These are phyloP conservation scores for Euura lappo DNA, from an alignment of 1,140 invertebrate genomes.

Conservation along the genomic window DNA sequence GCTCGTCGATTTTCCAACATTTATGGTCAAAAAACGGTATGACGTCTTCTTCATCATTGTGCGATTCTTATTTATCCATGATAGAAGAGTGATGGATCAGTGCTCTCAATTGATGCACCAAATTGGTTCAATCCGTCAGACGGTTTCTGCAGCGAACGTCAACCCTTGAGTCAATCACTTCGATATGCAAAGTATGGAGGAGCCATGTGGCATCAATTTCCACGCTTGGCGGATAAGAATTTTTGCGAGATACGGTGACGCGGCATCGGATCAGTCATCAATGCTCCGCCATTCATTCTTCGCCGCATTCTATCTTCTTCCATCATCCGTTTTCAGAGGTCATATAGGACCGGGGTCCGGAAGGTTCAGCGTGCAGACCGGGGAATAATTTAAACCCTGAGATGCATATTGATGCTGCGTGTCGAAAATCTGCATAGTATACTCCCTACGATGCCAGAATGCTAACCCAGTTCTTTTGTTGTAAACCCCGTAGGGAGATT, in stretches of 20 bases:
- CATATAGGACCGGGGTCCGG: neutral
- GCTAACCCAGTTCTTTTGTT: constrained; percentile 4
- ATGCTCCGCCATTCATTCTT: neutral
- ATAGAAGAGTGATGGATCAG: too few relatives aligned
- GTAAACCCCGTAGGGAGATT: neutral
- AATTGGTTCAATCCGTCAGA: neutral
- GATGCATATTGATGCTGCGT: constrained; percentile 4
- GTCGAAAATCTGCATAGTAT: constrained; percentile 1
- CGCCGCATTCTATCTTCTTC: neutral
- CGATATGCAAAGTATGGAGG: neutral
- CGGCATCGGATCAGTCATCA: constrained; percentile 1
- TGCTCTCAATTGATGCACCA: neutral
- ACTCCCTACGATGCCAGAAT: neutral
- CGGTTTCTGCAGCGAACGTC: neutral
- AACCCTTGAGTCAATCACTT: neutral
- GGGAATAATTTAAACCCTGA: constrained; percentile 7
- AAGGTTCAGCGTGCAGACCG: neutral
- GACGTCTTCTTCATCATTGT: too few relatives aligned
- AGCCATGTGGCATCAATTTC: neutral
- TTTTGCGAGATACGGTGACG: neutral
- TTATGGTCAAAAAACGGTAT: too few relatives aligned
- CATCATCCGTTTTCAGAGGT: neutral
- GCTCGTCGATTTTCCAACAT: too few relatives aligned
- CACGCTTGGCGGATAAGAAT: neutral
- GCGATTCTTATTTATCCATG: too few relatives aligned